Evolutionary conservation across 2,888 invertebrate genomes (phyloP), one percentile per base, ranked within the genome.

Genomic region (Idaea aversata): DNA sequence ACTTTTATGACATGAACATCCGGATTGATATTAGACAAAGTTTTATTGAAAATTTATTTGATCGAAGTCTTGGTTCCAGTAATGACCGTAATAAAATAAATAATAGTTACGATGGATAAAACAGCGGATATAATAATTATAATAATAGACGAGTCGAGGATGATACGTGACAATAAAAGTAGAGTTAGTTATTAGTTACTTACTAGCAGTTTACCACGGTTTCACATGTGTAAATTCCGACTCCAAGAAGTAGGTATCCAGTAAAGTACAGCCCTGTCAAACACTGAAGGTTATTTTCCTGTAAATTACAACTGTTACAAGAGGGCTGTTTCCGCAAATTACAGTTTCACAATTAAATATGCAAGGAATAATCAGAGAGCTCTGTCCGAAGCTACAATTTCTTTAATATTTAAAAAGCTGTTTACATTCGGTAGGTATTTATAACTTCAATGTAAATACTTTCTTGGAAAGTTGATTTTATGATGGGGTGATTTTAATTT

Each of bases 11-110:
- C 47, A 34, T n/a, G 59, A 36, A 35, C 61, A 34, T 67, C 63
- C 60, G 63, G 60, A 63, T 63, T 16, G 25, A 58, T 16, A 61
- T 67, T 64, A 67, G 66, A 67, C 65, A 62, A 63, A 68, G 66
- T 62, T 67, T 66, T 10, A 47, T 47, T 10, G 47, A 47, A 47
- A 25, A 47, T 47, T 47, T 7, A 47, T 47, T 47, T 47, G 47
- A 47, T 47, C 10, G 47, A 47, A 47, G 47, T 47, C 13, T 47
- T 10, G 47, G 47, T 47, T 10, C 47, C 47, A 47, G 13, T 47
- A 47, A 47, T 47, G 10, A 47, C 47, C 7, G 47, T 47, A 38
- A 38, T 38, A 38, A 38, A 38, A 47, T 47, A 47, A 7, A 47
- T 25, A 25, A 25, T 25, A 25, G 25, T 25, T 25, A 25, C 25